phyloP scores from a whole-genome alignment of 2,797 vertebrate species.

The Chloroceryle inda region DNA sequence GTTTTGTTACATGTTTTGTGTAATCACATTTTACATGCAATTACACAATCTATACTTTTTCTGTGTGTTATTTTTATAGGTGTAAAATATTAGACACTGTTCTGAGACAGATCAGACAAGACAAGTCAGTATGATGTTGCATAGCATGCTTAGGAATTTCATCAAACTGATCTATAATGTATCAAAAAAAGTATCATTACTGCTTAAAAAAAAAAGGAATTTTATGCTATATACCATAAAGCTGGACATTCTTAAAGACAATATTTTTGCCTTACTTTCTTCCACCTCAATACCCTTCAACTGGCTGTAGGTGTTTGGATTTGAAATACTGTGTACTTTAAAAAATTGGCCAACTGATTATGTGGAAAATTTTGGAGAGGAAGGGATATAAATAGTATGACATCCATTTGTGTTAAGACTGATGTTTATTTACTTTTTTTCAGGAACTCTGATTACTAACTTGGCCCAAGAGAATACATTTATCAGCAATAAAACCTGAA shows the following conservation, averaged over 20 bases:
- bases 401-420: not conserved
- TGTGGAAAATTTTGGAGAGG: not conserved
- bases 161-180: not conserved
- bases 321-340: not conserved
- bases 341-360: not conserved
- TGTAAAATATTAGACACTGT: not conserved
- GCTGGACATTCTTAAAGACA: not conserved
- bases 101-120: not conserved
- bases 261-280: not conserved
- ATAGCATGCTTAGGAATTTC: not conserved
- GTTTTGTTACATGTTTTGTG: not conserved
- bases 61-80: not conserved
- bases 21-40: not conserved
- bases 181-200: not conserved
- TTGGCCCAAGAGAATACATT: not conserved
- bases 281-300: not conserved
- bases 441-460: not conserved
- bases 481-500: not conserved
- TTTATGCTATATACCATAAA: not conserved
- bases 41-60: not conserved
- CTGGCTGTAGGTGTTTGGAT: fast-evolving
- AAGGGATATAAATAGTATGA: not conserved
- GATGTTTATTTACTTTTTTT: not conserved
- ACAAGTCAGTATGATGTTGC: not conserved
- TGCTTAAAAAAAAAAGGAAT: not conserved